phyloP scores from a whole-genome alignment of 2,113 vertebrate species.

The Anguilla rostrata region DNA sequence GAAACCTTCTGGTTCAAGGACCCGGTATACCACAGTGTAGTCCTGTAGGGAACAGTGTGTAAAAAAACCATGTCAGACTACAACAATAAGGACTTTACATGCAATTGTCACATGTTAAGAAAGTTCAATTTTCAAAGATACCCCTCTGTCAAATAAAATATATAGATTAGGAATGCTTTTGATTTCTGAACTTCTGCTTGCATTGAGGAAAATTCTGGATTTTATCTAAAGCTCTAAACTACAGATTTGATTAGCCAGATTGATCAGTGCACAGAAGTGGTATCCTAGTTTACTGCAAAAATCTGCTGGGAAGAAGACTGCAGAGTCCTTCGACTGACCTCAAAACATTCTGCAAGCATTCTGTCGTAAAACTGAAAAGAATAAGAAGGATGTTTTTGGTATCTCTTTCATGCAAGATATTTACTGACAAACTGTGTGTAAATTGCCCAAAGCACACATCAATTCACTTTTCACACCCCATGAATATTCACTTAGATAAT shows the following conservation, averaged over 20 bases:
- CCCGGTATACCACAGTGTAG: no score
- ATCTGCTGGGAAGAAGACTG: background rate
- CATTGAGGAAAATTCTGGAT: background rate
- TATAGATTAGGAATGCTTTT: background rate
- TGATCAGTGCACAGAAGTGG: background rate
- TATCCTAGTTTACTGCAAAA: background rate
- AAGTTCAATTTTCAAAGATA: background rate
- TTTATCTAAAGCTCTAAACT: background rate
- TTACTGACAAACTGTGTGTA: constrained; percentile 11
- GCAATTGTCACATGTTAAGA: background rate
- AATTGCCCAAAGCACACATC: constrained; percentile 10
- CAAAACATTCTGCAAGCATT: background rate
- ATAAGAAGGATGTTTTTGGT: background rate
- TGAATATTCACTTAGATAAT: background rate
- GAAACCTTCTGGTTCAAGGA: no score
- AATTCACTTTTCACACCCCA: background rate
- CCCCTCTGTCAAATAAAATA: background rate
- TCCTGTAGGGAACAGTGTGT: no score
- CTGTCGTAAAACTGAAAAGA: background rate
- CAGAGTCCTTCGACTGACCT: constrained; percentile 4
- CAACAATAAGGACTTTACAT: background rate
- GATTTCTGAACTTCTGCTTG: background rate
- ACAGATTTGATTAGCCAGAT: background rate
- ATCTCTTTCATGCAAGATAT: constrained; percentile 8
- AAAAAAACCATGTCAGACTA: no score